A percentile compares a stretch with the other conserved stretches of the same genome.
These are phyloP conservation scores for Halcyon smyrnensis DNA, from an alignment of 2,797 vertebrate genomes.

Conservation along the genomic window DNA sequence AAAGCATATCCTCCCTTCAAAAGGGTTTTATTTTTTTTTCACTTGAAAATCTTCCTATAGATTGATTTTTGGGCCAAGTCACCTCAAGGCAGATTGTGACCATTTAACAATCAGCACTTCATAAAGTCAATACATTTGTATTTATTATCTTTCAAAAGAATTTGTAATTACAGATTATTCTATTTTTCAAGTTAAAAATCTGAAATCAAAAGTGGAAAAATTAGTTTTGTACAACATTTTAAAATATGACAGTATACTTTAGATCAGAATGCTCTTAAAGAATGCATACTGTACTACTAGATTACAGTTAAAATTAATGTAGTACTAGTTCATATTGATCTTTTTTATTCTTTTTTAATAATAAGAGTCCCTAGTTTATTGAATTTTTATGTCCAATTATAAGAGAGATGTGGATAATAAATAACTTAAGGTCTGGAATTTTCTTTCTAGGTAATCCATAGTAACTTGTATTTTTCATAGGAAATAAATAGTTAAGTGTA, in stretches of 20 bases:
- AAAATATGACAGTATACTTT: background rate
- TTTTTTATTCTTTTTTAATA: background rate
- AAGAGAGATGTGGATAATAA: background rate
- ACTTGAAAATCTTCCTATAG: background rate
- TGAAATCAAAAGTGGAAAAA: background rate
- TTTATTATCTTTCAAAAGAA: background rate
- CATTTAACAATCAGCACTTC: background rate
- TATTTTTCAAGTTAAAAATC: background rate
- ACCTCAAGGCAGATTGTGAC: background rate
- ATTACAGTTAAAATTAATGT: background rate
- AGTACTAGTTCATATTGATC: background rate
- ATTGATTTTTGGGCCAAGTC: background rate
- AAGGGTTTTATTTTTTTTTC: background rate
- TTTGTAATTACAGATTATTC: background rate
- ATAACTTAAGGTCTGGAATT: background rate
- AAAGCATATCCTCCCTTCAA: background rate
- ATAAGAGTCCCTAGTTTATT: background rate
- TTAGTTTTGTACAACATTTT: background rate
- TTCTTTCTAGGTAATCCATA: background rate
- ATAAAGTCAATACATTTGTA: background rate
- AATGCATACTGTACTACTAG: background rate
- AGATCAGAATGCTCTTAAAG: background rate
- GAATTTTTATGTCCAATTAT: background rate
- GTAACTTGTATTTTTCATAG: background rate
- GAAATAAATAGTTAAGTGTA: background rate